These are phyloP conservation scores for Galagoides demidoff DNA, from an alignment of 2,797 vertebrate genomes.

Conservation along the genomic window DNA sequence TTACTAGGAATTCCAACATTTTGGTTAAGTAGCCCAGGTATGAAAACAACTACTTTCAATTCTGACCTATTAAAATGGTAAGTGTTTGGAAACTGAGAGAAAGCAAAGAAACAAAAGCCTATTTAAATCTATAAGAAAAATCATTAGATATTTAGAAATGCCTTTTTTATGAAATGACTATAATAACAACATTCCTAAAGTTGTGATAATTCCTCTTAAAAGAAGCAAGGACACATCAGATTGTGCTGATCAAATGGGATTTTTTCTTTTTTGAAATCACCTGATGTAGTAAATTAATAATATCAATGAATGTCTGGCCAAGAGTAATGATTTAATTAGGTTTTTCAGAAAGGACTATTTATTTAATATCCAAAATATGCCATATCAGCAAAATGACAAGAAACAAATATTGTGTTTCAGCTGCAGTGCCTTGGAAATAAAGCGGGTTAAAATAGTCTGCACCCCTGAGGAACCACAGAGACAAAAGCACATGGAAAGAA, in stretches of 20 bases:
- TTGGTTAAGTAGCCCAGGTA: neutral
- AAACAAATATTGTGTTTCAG: neutral
- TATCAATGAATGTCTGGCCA: neutral
- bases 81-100: neutral
- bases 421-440: constrained; percentile 32
- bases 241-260: neutral
- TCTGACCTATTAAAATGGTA: neutral
- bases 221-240: neutral
- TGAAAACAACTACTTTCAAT: neutral
- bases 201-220: neutral
- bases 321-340: constrained; percentile 32
- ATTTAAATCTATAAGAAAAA: constrained; percentile 37
- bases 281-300: neutral
- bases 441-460: neutral
- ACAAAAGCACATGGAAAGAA: constrained; percentile 34
- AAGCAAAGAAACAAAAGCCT: constrained; percentile 27
- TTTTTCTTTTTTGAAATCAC: neutral
- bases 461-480: constrained; percentile 16
- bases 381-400: neutral
- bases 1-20: neutral
- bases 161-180: neutral
- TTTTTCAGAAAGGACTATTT: constrained; percentile 10
- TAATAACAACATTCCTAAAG: neutral
- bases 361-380: constrained; percentile 53
- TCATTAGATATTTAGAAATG: neutral